Base-by-base conservation (phyloP, 2,797 vertebrate species). In the Ctenopoma kingsleyae region DNA sequence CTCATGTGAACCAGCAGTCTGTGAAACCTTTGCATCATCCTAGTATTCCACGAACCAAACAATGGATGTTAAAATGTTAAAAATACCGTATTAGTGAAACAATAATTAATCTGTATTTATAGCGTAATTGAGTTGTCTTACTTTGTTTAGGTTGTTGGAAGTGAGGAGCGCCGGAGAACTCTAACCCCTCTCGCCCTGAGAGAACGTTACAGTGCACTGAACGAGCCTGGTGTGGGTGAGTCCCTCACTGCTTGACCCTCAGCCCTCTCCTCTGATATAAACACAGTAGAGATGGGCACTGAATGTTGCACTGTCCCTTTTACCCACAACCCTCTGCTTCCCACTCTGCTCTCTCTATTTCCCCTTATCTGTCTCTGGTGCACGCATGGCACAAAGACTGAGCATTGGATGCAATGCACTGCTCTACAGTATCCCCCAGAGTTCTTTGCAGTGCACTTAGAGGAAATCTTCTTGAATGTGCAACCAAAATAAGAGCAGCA, bases 191-290 rank as follows among this genome's bases (percentile, higher is more conserved):
- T 99, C 12, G 95, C 97, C 50, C 93, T 99, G 83, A 91, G 97
- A 72, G 97, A 98, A 85, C 94, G 97, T 71, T 98, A 98, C 92
- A 97, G 96, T 76, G 91, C 96, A 4, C 94, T 97, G 64, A 97
- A 94, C 0, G 97, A 99, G 81, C 95, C 96, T 0, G 93, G 94
- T 10, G 85, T 94, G 4, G 97, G 98, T 99, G 95, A 44, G 95
- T 90, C 64, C 58, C 67, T 13, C 53, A 1, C 41, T 69, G 75
- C 76, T 67, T 68, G 67, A 76, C 72, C 69, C 12, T 25, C 73
- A 68, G 74, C 73, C 78, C 81, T 85, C 87, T 89, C 86, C 65
- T n/a, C 25, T 55, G 8, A 57, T 46, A 50, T 43, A 80, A 8
- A 49, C 43, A 40, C n/a, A n/a, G 71, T 19, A 78, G 85, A 89